phyloP scores from a whole-genome alignment of 2,797 vertebrate genomes.

The Forpus xanthops region DNA sequence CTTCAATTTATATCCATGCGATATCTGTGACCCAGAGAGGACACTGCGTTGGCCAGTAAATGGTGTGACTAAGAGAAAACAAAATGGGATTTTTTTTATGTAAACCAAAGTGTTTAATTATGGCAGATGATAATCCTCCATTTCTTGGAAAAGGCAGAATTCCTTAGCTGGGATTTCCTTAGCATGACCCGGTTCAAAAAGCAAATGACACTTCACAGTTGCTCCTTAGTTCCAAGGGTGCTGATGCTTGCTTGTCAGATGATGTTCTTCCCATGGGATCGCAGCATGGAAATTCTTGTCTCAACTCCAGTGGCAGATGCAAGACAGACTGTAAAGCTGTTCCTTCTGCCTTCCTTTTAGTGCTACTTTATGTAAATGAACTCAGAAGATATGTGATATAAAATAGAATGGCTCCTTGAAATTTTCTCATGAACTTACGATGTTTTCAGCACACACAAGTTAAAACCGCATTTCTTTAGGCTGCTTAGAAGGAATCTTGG shows the following conservation, averaged over 20 bases:
- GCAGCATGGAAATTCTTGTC: background rate
- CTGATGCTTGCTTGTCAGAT: background rate
- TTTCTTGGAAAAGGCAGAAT: slow-evolving; percentile 28
- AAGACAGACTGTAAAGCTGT: background rate
- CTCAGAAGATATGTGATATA: background rate
- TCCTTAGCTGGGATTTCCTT: background rate
- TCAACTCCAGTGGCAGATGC: background rate
- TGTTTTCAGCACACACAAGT: background rate
- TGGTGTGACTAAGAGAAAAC: background rate
- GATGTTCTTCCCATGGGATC: background rate
- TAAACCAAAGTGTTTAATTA: background rate
- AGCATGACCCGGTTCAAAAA: background rate
- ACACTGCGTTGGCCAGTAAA: background rate
- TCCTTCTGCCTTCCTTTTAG: background rate
- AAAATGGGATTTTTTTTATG: background rate
- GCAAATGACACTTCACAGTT: background rate
- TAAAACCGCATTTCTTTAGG: background rate
- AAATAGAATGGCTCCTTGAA: background rate
- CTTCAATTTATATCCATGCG: background rate
- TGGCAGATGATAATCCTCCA: background rate
- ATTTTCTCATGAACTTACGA: rapidly evolving
- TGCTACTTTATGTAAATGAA: background rate
- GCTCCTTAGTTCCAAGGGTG: background rate
- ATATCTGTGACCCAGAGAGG: background rate
- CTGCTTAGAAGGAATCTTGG: background rate